Base-by-base conservation (phyloP, 2,888 invertebrate genomes). In the Hipparchia sbordonii region DNA sequence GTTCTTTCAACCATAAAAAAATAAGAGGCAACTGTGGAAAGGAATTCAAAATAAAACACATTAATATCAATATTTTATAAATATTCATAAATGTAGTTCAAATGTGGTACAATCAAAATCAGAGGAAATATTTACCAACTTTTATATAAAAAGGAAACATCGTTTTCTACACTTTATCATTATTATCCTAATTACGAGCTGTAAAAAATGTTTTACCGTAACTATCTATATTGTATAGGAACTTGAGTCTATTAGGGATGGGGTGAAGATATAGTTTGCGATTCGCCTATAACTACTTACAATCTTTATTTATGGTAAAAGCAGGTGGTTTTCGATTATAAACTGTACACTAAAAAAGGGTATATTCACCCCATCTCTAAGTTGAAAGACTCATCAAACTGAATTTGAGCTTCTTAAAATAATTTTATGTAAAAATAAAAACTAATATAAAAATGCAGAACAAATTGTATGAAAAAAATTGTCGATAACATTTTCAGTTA, bases 11-110 rank as follows among this genome's bases (percentile, higher is more conserved):
- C 2, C 39, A 39, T 39, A 39, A 39, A 39, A 39, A 39, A 39
- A 5, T 39, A 39, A 39, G 9, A n/a, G 63, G 6, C 39, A 39
- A 57, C 8, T 48, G 62, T 33, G 60, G 39, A 51, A 52, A 12
- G 69, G 23, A 48, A 56, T 60, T 67, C 5, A 13, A 85, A 91
- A 91, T 90, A 81, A 92, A 92, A 92, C 89, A 78, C 85, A 77
- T 76, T 76, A 82, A 79, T 90, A 91, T 90, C 91, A 93, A 92
- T 93, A 86, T 91, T 93, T 93, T 93, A 93, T 93, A 93, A 93
- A 93, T 93, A 93, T 93, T 92, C 91, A 90, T 92, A 92, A 90
- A 91, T 93, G 92, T 91, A 93, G 88, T 89, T 93, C 92, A 92
- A 93, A 92, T 92, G 91, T 91, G 87, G 89, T 92, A 92, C 92